These are phyloP conservation scores for Boleophthalmus pectinirostris DNA, from an alignment of 2,113 vertebrate genomes.

Conservation along the genomic window DNA sequence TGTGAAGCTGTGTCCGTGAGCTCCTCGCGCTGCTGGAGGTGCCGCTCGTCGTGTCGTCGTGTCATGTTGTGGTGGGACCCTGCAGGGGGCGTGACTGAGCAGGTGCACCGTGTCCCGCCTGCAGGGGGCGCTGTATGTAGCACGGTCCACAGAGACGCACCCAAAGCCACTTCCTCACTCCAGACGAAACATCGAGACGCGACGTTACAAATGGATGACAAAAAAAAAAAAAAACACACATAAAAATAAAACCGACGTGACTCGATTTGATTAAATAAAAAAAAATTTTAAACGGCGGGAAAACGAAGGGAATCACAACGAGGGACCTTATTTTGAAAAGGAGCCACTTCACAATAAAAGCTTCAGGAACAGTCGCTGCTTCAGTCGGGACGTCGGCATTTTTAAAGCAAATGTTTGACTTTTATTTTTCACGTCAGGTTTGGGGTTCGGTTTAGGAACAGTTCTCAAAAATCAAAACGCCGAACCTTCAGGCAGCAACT, in stretches of 20 bases:
- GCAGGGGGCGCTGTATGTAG: conserved; percentile 2
- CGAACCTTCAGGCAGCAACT: too few relatives aligned
- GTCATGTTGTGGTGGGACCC: background rate
- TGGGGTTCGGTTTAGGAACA: too few relatives aligned
- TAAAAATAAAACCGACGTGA: background rate
- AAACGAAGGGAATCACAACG: background rate
- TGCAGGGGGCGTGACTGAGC: background rate
- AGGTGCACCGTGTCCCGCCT: background rate
- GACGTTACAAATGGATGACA: background rate
- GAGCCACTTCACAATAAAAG: background rate
- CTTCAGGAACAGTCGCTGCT: background rate
- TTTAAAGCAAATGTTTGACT: background rate
- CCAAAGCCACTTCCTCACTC: conserved; percentile 1
- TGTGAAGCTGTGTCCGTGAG: background rate
- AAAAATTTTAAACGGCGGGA: background rate
- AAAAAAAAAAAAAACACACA: background rate
- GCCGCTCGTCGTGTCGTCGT: background rate
- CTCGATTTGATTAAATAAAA: background rate
- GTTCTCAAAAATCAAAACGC: too few relatives aligned
- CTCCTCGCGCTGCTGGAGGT: background rate
- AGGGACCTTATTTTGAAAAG: background rate
- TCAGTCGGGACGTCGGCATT: background rate
- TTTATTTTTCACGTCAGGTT: background rate
- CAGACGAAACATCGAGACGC: background rate
- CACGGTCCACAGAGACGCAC: background rate